Conservation (phyloP, 2,797 vertebrate species). For the Sebastes baramenuke region DNA sequence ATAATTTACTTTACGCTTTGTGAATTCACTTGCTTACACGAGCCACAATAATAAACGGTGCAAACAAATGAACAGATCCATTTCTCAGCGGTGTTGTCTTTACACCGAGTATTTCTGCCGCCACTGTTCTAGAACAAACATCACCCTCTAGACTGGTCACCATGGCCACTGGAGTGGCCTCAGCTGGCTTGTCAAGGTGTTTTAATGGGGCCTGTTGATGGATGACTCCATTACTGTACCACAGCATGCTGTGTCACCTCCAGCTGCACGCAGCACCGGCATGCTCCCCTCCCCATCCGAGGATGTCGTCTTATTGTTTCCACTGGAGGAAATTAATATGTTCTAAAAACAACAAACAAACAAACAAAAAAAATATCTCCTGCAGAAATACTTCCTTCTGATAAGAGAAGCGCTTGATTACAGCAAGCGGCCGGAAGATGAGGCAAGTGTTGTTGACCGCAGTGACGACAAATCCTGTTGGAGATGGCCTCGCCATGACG, state of each 20-base stretch:
- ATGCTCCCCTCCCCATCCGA: constrained; percentile 34
- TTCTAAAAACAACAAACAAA: constrained; percentile 69
- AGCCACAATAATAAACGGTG: neutral
- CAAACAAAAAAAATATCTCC: constrained; percentile 60
- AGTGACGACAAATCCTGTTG: constrained; percentile 59
- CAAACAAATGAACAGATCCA: constrained; percentile 17
- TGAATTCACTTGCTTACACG: neutral
- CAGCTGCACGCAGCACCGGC: constrained; percentile 69
- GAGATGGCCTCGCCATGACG: constrained; percentile 27
- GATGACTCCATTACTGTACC: constrained; percentile 82
- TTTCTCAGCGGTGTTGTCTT: neutral
- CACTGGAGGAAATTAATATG: constrained; percentile 65
- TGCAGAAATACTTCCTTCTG: constrained; percentile 70
- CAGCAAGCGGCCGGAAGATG: constrained; percentile 30
- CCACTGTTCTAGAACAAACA: constrained; percentile 60
- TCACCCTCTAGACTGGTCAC: constrained; percentile 68
- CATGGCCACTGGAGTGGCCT: constrained; percentile 72
- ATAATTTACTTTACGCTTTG: neutral
- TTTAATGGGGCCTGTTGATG: constrained; percentile 79
- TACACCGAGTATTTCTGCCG: constrained; percentile 28
- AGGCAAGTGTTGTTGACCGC: constrained; percentile 47
- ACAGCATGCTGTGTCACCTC: constrained; percentile 77
- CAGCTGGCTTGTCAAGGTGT: constrained; percentile 78
- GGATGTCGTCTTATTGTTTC: constrained; percentile 73
- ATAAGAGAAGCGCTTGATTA: constrained; percentile 64